Percentiles rank a stretch among this genome's conserved stretches.
phyloP scores from a whole-genome alignment of 1,140 invertebrate species.

The Psix sp. region DNA sequence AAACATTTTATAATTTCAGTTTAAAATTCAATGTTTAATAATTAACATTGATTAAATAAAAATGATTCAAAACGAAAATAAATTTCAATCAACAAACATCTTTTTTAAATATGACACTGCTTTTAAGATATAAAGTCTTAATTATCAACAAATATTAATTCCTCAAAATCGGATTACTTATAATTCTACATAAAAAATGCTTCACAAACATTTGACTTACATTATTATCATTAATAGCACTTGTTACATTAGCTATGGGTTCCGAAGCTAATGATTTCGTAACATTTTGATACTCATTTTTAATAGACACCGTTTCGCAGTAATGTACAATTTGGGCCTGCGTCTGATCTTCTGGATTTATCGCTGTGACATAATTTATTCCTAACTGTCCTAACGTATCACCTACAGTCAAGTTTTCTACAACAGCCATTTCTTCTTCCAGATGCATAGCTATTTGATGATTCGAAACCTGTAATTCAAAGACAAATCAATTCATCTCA shows the following conservation, averaged over 20 bases:
- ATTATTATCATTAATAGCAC: conserved; percentile 57
- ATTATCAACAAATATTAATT: no score
- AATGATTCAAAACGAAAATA: no score
- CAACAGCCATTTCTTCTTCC: conserved; percentile 71
- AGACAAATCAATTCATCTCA: not conserved
- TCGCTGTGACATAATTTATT: conserved; percentile 74
- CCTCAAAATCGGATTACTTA: no score
- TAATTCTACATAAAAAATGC: no score
- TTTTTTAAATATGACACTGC: no score
- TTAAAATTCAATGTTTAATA: no score
- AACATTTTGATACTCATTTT: conserved; percentile 68
- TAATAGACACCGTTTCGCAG: conserved; percentile 66
- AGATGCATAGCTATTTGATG: conserved; percentile 74
- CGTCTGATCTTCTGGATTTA: conserved; percentile 65
- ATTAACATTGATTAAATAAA: no score
- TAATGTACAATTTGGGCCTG: conserved; percentile 71
- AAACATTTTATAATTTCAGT: no score
- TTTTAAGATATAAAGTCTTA: no score
- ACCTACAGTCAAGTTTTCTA: conserved; percentile 70
- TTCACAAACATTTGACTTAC: conserved; percentile 43
- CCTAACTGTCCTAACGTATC: conserved; percentile 70
- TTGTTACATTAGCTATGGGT: conserved; percentile 26
- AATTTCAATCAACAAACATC: no score
- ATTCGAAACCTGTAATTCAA: conserved; percentile 65
- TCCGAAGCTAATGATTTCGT: conserved; percentile 63